A percentile compares a stretch with the other conserved stretches of the same genome.
Conservation (phyloP, 2,888 invertebrate genomes). For the Melanophora roralis region DNA sequence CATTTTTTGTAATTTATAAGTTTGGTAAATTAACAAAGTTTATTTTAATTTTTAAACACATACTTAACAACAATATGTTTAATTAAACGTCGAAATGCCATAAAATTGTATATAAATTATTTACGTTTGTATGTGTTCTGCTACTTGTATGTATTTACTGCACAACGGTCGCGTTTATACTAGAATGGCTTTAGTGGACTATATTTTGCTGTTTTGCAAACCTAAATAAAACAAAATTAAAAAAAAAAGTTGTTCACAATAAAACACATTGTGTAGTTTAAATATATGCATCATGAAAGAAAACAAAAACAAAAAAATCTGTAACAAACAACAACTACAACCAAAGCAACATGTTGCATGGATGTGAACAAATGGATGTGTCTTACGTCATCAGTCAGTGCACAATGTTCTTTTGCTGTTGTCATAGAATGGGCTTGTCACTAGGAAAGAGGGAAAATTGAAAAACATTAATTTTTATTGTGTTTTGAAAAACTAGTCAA, state of each 20-base stretch:
- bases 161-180: conserved; percentile 58
- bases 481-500: too few species aligned
- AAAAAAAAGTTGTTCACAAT: conserved; percentile 31
- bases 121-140: neutral
- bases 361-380: neutral
- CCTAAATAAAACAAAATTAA: conserved; percentile 11
- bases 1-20: neutral
- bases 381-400: conserved; percentile 48
- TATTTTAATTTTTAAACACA: conserved; percentile 25
- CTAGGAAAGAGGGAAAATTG: neutral
- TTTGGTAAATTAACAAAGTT: conserved; percentile 12
- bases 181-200: conserved; percentile 60
- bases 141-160: conserved; percentile 47
- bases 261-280: conserved; percentile 36
- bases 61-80: conserved; percentile 10
- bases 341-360: conserved; percentile 23
- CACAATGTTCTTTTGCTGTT: neutral
- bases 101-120: neutral
- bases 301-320: neutral
- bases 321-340: conserved; percentile 5
- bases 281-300: neutral
- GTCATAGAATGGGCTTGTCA: conserved; percentile 21
- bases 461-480: too few species aligned
- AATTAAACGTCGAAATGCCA: neutral
- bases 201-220: conserved; percentile 46